These are phyloP conservation scores for Dicrostonyx torquatus DNA, from an alignment of 2,797 vertebrate species.

Conservation along the genomic window DNA sequence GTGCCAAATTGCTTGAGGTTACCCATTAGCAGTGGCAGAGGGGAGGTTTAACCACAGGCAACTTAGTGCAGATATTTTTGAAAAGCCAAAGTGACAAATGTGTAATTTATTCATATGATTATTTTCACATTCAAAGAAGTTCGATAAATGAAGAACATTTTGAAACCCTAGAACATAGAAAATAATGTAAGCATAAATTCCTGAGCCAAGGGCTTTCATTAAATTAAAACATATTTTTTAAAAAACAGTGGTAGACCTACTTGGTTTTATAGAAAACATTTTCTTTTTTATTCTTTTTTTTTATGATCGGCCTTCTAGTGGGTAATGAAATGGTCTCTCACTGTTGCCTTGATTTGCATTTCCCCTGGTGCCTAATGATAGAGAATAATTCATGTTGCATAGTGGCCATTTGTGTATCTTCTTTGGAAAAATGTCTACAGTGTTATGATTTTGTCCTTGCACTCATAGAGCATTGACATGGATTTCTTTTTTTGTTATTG, in stretches of 20 bases:
- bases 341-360: background rate
- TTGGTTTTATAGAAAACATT: background rate
- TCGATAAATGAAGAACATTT: background rate
- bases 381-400: background rate
- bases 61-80: background rate
- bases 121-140: conserved; percentile 37
- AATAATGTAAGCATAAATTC: background rate
- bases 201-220: background rate
- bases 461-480: background rate
- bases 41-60: background rate
- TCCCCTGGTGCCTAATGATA: background rate
- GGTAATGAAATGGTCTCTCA: background rate
- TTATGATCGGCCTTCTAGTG: background rate
- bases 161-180: background rate
- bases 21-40: background rate
- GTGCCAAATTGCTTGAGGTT: background rate
- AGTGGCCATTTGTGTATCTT: background rate
- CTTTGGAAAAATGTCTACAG: background rate
- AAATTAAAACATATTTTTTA: background rate
- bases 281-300: background rate
- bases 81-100: background rate
- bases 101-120: background rate
- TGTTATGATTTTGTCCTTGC: background rate
- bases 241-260: background rate
- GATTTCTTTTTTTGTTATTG: background rate